Evolutionary conservation across 1,140 invertebrate genomes (phyloP).

Genomic region (Hylyphantes graminicola): DNA sequence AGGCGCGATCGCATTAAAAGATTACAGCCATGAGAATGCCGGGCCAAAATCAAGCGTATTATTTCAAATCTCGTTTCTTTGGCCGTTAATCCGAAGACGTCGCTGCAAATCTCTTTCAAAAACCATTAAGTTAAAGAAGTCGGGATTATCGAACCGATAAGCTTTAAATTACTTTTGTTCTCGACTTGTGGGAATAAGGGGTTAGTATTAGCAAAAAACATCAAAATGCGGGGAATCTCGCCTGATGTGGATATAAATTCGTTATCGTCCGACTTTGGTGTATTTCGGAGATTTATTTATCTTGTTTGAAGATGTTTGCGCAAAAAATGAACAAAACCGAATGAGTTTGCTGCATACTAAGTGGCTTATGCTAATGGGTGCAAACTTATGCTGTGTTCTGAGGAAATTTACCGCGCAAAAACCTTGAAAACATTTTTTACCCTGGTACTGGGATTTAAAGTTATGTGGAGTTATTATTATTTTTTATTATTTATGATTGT

Average conservation of each 20-base stretch:
- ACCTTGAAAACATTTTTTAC: neutral
- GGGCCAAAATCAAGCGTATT: conserved; percentile 53
- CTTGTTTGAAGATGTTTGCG: neutral
- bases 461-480: too few species aligned
- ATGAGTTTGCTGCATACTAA: conserved; percentile 28
- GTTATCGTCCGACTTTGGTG: conserved; percentile 23
- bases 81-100: conserved; percentile 49
- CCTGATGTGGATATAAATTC: conserved; percentile 42
- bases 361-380: conserved; percentile 47
- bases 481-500: too few species aligned
- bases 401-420: neutral
- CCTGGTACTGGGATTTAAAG: too few species aligned
- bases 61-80: conserved; percentile 55
- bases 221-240: conserved; percentile 17
- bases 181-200: conserved; percentile 17
- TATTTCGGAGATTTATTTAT: conserved; percentile 20
- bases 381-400: neutral
- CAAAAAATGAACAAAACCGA: conserved; percentile 14
- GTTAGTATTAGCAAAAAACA: conserved; percentile 12
- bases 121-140: conserved; percentile 54
- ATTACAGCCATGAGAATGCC: conserved; percentile 57
- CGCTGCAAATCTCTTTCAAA: conserved; percentile 57
- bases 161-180: conserved; percentile 60
- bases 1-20: conserved; percentile 59
- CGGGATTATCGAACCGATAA: conserved; percentile 57